phyloP scores from a whole-genome alignment of 2,888 invertebrate species.

The Fragum sueziense region DNA sequence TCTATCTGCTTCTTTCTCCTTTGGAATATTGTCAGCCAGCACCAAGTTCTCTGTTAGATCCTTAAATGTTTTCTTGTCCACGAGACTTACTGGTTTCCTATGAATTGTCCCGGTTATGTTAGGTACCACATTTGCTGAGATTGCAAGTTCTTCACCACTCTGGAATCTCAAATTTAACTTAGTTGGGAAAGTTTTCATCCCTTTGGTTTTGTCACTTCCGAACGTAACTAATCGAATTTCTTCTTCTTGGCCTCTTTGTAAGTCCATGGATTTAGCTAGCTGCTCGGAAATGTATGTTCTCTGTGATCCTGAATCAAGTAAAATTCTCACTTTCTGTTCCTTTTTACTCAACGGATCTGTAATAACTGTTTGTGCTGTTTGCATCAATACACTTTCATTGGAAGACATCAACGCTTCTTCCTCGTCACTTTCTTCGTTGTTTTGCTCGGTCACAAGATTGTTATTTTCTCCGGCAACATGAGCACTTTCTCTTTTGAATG shows the following conservation, averaged over 20 bases:
- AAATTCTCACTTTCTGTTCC: conserved; percentile 1
- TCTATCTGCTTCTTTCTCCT: conserved; percentile 19
- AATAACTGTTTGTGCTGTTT: conserved; percentile 9
- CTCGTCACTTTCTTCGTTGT: background rate
- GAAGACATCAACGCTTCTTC: conserved; percentile 26
- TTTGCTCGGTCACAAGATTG: background rate
- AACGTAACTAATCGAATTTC: conserved; percentile 30
- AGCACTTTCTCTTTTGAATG: background rate
- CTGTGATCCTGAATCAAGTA: conserved; percentile 34
- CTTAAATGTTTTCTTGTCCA: background rate
- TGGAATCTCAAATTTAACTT: conserved; percentile 21
- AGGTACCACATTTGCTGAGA: conserved; percentile 30
- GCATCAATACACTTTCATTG: conserved; percentile 24
- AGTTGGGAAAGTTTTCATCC: conserved; percentile 24
- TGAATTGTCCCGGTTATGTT: conserved; percentile 23
- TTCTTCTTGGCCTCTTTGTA: conserved; percentile 1
- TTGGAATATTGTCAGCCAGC: conserved; percentile 29
- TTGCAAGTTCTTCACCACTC: background rate
- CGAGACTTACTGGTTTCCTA: conserved; percentile 18
- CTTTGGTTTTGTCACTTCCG: conserved; percentile 11
- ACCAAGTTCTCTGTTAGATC: conserved; percentile 7
- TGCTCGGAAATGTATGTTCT: conserved; percentile 21
- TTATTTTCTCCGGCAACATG: background rate
- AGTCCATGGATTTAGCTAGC: conserved; percentile 3
- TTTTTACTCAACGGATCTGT: background rate